Conservation (phyloP, 2,113 vertebrate genomes). For the Opisthocomus hoazin region DNA sequence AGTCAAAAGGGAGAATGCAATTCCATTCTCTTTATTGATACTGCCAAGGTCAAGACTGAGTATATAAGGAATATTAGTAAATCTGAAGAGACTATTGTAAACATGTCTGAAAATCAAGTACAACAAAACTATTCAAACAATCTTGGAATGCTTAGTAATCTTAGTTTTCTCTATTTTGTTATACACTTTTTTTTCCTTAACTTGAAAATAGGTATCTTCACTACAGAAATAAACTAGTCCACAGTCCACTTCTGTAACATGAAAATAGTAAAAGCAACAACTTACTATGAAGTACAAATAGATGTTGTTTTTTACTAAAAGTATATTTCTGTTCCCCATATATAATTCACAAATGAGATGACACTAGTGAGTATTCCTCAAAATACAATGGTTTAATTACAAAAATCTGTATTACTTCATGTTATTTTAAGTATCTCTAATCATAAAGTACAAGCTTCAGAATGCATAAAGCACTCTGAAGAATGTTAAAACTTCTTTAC, state of each 20-base stretch:
- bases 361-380: background rate
- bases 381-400: background rate
- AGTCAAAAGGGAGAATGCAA: background rate
- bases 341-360: background rate
- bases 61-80: background rate
- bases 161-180: background rate
- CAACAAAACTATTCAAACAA: background rate
- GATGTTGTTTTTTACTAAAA: background rate
- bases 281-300: background rate
- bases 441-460: background rate
- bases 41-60: background rate
- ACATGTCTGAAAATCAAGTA: background rate
- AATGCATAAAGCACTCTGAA: background rate
- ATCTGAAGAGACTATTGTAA: background rate
- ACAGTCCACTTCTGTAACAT: background rate
- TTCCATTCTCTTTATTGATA: background rate
- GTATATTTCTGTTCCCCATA: background rate
- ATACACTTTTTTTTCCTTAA: background rate
- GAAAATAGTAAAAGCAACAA: background rate
- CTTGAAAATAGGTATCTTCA: background rate
- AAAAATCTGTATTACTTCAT: background rate
- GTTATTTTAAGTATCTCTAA: background rate
- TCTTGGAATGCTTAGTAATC: background rate
- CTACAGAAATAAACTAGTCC: background rate
- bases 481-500: background rate